Evolutionary conservation across 2,888 invertebrate species (phyloP).

Genomic region (Coelogynopora nodosa): DNA sequence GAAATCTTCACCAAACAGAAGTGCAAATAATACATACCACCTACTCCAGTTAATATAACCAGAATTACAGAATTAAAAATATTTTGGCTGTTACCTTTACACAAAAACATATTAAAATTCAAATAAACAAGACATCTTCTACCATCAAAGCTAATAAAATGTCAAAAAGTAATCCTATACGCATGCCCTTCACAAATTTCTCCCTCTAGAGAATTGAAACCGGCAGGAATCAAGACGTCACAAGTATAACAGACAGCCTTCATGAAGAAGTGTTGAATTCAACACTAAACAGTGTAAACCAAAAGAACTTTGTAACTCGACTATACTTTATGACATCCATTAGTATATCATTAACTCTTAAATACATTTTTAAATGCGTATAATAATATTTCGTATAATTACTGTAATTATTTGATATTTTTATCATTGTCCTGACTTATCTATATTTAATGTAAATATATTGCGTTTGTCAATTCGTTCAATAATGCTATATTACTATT

Average conservation of each 20-base stretch:
- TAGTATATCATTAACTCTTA: conserved; percentile 8
- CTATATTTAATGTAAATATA: neutral
- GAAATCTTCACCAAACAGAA: neutral
- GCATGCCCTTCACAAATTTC: conserved; percentile 9
- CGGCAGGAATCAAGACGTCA: neutral
- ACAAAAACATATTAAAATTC: conserved; percentile 6
- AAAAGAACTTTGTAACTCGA: conserved; percentile 13
- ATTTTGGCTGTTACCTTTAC: conserved; percentile 10
- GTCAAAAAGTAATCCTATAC: neutral
- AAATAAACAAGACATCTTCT: conserved; percentile 1
- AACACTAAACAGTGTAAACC: neutral
- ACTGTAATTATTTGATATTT: conserved; percentile 10
- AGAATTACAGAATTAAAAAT: neutral
- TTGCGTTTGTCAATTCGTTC: conserved; percentile 2
- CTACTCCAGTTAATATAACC: conserved; percentile 17
- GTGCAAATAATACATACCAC: conserved; percentile 17
- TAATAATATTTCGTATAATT: neutral
- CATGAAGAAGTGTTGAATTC: too few species aligned
- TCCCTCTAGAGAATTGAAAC: neutral
- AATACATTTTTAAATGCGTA: neutral
- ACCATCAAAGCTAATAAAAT: neutral
- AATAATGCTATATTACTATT: neutral
- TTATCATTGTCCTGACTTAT: neutral
- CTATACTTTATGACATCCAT: neutral
- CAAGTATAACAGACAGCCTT: conserved; percentile 11